Evolutionary conservation across 2,797 vertebrate species (phyloP).

Genomic region (Pempheris klunzingeri): DNA sequence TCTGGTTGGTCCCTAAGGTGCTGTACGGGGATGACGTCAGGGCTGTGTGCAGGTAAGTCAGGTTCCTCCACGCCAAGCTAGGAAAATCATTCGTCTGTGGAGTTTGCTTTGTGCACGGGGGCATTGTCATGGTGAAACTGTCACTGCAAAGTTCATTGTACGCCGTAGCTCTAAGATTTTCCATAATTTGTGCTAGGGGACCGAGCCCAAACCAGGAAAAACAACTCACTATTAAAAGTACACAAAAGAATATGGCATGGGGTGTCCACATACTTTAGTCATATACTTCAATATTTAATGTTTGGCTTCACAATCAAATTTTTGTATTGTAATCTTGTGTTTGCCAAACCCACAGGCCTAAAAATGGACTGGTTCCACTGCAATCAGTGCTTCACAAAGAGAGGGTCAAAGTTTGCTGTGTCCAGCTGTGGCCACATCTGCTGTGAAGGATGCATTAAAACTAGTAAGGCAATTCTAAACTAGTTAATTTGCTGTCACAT

Average conservation of each 20-base stretch:
- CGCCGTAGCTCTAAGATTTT: no score
- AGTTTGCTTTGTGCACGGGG: not conserved
- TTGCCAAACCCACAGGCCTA: not conserved
- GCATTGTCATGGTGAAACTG: not conserved
- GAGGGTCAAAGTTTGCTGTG: conserved; percentile 82
- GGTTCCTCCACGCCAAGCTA: not conserved
- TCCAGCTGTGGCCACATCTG: conserved; percentile 92
- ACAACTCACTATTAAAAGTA: not conserved
- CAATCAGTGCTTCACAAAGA: conserved; percentile 87
- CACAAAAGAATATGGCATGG: not conserved
- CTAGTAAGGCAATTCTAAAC: conserved; percentile 75
- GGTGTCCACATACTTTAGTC: not conserved
- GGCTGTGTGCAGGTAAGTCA: no score
- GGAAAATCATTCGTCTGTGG: not conserved
- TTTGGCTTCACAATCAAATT: not conserved
- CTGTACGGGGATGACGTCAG: not conserved
- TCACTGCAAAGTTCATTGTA: no score
- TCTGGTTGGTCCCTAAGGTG: not conserved
- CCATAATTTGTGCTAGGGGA: not conserved
- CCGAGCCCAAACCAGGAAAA: not conserved
- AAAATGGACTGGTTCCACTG: conserved; percentile 94
- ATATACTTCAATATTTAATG: not conserved
- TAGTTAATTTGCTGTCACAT: not conserved
- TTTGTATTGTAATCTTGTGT: not conserved
- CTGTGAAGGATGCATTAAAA: conserved; percentile 87